Evolutionary conservation across 2,113 vertebrate genomes (phyloP), one percentile per base, ranked within the genome.

Genomic region (Channa argus): DNA sequence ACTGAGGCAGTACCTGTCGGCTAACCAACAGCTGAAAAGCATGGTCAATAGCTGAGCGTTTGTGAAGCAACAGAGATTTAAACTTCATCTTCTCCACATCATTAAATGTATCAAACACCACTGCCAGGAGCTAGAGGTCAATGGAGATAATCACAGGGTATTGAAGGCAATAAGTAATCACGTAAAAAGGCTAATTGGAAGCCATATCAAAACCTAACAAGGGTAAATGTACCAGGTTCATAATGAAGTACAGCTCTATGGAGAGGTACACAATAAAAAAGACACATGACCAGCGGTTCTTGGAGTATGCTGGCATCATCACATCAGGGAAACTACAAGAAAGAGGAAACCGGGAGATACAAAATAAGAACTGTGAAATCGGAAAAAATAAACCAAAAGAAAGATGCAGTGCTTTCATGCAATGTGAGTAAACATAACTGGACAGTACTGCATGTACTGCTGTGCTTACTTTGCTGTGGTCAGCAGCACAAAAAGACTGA

Each of bases 261-360:
- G 98, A 99, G 75, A 99, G 96, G 86, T 99, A 99, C 79, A 99
- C 96, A 0, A 99, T 99, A 92, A 99, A 99, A 94, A 99, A 99
- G 64, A 98, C 85, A 63, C 98, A 99, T 73, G 97, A 98, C 97
- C 98, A 99, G 60, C 95, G 94, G 81, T 94, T 99, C 79, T 94
- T 96, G 33, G 97, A 95, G 44, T 99, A 99, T 0, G 98, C 95
- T 0, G 98, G 98, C 98, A 99, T 99, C 98, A 99, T 99, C 79
- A 99, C 98, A 36, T 99, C 98, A 49, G 98, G 98, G 79, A 99
- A 99, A 79, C 98, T 99, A 87, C 53, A 75, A 68, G 12, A 81
- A 58, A 62, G 37, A 76, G 10, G 34, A 45, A 65, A 43, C 66
- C 66, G 80, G 15, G 24, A 13, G 12, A 56, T 8, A 52, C 0